Evolutionary conservation across 2,113 vertebrate genomes (phyloP), one percentile per base, ranked within the genome.

Genomic region (Orientallactaga bullata): DNA sequence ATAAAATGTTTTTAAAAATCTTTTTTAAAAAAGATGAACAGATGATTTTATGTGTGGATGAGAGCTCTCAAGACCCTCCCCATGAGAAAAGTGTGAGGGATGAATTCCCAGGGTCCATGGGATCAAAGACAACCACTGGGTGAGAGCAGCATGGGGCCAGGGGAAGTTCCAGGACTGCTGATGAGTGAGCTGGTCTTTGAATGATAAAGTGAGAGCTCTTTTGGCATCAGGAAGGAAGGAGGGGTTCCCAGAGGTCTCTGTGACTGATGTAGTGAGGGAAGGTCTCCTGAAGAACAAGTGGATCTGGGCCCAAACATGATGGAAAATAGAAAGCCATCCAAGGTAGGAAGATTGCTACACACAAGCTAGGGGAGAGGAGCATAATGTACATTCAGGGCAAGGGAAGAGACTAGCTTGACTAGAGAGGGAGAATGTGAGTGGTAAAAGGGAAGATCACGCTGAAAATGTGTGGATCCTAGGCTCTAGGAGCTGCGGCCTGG

Each of bases 231-330:
- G 72, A 69, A 86, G 55, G 16, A 69, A 69, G 8, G 26, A 65
- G 3, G n/a, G 0, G 58, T 81, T 85, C 77, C 72, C 13, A 79
- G 42, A 71, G 60, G 17, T 80, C 61, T 88, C 61, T 23, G 28
- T 35, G n/a, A 58, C 35, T 83, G 26, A 2, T 24, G 0, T 69
- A 37, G 37, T 24, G 51, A 82, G 58, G 28, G 72, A 89, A 91
- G 26, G n/a, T 42, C 61, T 92, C 72, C 69, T 55, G 58, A 69
- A 79, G 13, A 90, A 32, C 82, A 55, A 39, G 60, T 88, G 91
- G 39, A 18, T 69, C 24, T 51, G 30, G 11, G 30, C 26, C 51
- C 12, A 11, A 11, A 23, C 55, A 23, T 32, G 37, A 15, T 47
- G 30, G 61, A 35, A 26, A 39, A n/a, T 21, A 11, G 17, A 85